A percentile compares a stretch with the other conserved stretches of the same genome.
These are phyloP conservation scores for Sicus ferrugineus DNA, from an alignment of 2,888 invertebrate genomes.

Conservation along the genomic window DNA sequence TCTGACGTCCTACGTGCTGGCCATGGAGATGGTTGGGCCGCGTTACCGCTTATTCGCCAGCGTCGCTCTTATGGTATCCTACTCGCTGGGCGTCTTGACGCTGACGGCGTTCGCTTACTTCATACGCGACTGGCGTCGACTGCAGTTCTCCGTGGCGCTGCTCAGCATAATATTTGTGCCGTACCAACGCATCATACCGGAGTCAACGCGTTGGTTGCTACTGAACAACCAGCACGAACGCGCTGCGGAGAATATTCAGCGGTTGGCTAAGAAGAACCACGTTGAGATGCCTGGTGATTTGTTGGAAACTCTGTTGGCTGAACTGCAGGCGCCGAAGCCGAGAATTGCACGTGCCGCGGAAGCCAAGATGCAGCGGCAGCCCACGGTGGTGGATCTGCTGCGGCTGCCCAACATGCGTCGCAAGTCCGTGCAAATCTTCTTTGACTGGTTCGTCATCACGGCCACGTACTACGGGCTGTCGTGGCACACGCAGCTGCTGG, in stretches of 20 bases:
- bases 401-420: conserved; percentile 72
- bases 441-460: conserved; percentile 81
- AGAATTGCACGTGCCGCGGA: background rate
- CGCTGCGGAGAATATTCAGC: conserved; percentile 70
- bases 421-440: conserved; percentile 74
- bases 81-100: conserved; percentile 74
- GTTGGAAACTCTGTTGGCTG: conserved; percentile 67
- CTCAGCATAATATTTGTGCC: conserved; percentile 74
- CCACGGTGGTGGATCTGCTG: conserved; percentile 69
- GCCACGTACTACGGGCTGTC: conserved; percentile 81
- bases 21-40: conserved; percentile 79
- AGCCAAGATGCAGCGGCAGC: conserved; percentile 33
- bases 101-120: conserved; percentile 70
- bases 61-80: conserved; percentile 77
- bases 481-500: conserved; percentile 77
- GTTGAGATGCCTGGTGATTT: conserved; percentile 68
- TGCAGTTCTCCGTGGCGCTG: conserved; percentile 75
- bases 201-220: conserved; percentile 77
- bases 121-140: conserved; percentile 73
- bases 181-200: conserved; percentile 80
- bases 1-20: conserved; percentile 79
- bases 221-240: conserved; percentile 71
- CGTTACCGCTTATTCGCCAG: conserved; percentile 74
- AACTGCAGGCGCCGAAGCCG: conserved; percentile 38
- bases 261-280: conserved; percentile 73